These are phyloP conservation scores for Apamea anceps DNA, from an alignment of 2,888 invertebrate genomes.

Conservation along the genomic window DNA sequence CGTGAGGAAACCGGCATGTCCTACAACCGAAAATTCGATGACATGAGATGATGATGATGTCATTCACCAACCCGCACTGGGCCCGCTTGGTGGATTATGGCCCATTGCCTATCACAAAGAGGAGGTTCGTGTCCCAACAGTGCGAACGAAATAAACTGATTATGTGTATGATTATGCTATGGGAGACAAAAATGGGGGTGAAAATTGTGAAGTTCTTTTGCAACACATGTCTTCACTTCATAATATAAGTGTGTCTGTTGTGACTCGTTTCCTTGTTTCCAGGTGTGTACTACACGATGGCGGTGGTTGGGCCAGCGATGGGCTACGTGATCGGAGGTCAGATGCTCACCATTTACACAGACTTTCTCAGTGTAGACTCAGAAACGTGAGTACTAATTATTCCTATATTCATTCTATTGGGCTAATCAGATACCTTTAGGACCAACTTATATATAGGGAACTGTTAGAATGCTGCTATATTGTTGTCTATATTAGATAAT, in stretches of 20 bases:
- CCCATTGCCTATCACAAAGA: background rate
- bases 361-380: slow-evolving; percentile 92
- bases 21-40: background rate
- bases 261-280: slow-evolving; percentile 65
- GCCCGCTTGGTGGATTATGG: background rate
- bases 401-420: background rate
- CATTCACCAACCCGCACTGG: background rate
- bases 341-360: slow-evolving; percentile 94
- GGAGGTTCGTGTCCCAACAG: background rate
- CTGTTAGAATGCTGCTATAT: background rate
- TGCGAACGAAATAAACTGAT: background rate
- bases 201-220: background rate
- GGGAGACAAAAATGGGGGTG: background rate
- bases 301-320: slow-evolving; percentile 95
- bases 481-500: background rate
- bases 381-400: slow-evolving; percentile 90
- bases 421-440: background rate
- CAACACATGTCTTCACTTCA: background rate
- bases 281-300: slow-evolving; percentile 96
- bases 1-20: background rate
- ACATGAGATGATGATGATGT: background rate
- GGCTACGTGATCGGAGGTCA: slow-evolving; percentile 96
- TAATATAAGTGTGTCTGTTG: background rate
- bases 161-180: background rate
- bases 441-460: background rate